phyloP scores from a whole-genome alignment of 2,888 invertebrate species.

The Parnassius smintheus region DNA sequence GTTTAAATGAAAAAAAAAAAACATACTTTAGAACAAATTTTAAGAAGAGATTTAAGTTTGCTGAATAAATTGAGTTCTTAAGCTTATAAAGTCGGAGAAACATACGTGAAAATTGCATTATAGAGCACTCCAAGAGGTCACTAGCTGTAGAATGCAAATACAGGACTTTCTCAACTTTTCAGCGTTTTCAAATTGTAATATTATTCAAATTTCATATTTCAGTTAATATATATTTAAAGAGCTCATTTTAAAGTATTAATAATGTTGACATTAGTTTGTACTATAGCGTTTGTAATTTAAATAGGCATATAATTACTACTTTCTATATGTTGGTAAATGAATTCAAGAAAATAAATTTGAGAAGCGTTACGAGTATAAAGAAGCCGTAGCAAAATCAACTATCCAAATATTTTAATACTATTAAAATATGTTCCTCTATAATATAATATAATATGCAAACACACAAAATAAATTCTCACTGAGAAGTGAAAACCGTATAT shows the following conservation, averaged over 20 bases:
- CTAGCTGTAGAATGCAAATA: conserved; percentile 51
- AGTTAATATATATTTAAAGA: conserved; percentile 48
- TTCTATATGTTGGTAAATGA: no score
- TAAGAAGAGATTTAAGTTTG: conserved; percentile 43
- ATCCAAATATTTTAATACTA: no score
- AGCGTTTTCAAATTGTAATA: conserved; percentile 56
- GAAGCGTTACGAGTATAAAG: no score
- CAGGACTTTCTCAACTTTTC: conserved; percentile 19
- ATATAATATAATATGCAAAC: no score
- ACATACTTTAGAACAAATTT: neutral
- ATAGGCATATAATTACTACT: no score
- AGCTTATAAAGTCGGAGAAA: conserved; percentile 33
- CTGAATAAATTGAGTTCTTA: conserved; percentile 40
- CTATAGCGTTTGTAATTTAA: no score
- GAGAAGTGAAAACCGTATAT: no score
- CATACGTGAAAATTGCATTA: conserved; percentile 41
- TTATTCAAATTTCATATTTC: conserved; percentile 61
- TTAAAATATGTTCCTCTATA: no score
- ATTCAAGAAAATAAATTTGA: no score
- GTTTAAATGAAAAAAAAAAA: neutral
- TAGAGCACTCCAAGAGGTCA: conserved; percentile 31
- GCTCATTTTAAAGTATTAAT: conserved; percentile 27
- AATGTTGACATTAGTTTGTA: conserved; percentile 20
- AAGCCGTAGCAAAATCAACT: no score
- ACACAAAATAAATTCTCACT: no score